Conservation (phyloP, 2,797 vertebrate species). For the Acipenser transmontanus region DNA sequence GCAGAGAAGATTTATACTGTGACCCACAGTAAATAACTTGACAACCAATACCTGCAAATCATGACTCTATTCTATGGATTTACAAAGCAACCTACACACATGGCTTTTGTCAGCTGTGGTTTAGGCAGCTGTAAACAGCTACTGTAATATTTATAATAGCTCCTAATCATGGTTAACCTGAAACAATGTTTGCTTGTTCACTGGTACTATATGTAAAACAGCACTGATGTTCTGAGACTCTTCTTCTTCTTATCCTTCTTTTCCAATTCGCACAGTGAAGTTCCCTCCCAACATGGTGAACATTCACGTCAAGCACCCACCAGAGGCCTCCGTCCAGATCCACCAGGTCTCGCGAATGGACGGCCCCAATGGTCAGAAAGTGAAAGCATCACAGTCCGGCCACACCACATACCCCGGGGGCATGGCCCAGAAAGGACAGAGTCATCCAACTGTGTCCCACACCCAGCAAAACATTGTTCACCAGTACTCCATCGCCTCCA, state of each 20-base stretch:
- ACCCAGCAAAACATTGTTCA: slow-evolving; percentile 74
- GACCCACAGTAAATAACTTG: no score
- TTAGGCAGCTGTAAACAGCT: slow-evolving; percentile 14
- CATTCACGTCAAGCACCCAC: slow-evolving; percentile 94
- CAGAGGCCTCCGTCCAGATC: slow-evolving; percentile 92
- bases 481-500: slow-evolving; percentile 77
- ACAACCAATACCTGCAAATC: no score
- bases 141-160: slow-evolving; percentile 7
- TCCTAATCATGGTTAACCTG: slow-evolving; percentile 11
- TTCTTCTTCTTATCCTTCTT: neutral
- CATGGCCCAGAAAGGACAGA: slow-evolving; percentile 70
- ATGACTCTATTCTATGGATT: no score
- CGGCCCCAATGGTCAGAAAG: slow-evolving; percentile 61
- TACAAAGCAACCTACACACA: neutral
- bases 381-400: slow-evolving; percentile 60
- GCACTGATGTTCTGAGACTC: no score
- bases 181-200: slow-evolving; percentile 9
- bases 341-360: slow-evolving; percentile 94
- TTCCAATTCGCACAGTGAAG: slow-evolving; percentile 58
- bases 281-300: slow-evolving; percentile 85
- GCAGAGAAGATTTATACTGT: no score
- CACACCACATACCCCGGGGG: slow-evolving; percentile 75
- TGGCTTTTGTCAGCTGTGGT: slow-evolving; percentile 13
- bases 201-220: no score
- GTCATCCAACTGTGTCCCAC: slow-evolving; percentile 69